A percentile compares a stretch with the other conserved stretches of the same genome.
These are phyloP conservation scores for Sylvia borin DNA, from an alignment of 2,797 vertebrate species.

Conservation along the genomic window DNA sequence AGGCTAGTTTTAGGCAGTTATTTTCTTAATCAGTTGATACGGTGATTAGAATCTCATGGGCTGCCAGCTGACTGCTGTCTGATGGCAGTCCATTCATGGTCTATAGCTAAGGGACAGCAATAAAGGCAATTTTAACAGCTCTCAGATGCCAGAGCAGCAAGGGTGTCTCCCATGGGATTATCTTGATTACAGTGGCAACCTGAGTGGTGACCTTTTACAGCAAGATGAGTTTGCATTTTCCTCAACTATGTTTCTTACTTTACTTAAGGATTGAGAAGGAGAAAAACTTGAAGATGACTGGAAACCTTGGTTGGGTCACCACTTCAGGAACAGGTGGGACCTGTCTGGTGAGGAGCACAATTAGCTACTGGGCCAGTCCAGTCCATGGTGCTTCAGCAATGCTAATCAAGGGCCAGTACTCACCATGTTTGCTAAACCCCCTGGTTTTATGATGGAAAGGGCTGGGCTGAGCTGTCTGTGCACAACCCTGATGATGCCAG, in stretches of 20 bases:
- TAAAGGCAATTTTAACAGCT: not conserved
- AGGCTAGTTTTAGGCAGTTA: not conserved
- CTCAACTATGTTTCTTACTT: not conserved
- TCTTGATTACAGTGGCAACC: not conserved
- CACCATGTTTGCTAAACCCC: not conserved
- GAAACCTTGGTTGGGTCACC: not conserved
- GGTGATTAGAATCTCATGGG: not conserved
- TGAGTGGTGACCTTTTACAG: not conserved
- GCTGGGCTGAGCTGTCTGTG: not conserved
- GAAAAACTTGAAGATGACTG: not conserved
- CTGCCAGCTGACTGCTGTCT: not conserved
- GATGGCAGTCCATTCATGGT: not conserved
- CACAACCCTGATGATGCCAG: not conserved
- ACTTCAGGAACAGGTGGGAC: not conserved
- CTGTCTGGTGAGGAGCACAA: not conserved
- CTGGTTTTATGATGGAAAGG: not conserved
- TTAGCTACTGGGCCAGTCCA: not conserved
- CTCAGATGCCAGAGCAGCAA: not conserved
- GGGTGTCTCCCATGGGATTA: not conserved
- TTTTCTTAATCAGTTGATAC: not conserved
- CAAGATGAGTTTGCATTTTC: not conserved
- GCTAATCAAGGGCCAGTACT: not conserved
- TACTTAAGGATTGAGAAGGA: not conserved
- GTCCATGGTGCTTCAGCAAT: not conserved
- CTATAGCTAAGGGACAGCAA: not conserved